Percentiles rank a stretch among this genome's conserved stretches.
Evolutionary conservation across 2,797 vertebrate species (phyloP).

Genomic region (Astyanax mexicanus): DNA sequence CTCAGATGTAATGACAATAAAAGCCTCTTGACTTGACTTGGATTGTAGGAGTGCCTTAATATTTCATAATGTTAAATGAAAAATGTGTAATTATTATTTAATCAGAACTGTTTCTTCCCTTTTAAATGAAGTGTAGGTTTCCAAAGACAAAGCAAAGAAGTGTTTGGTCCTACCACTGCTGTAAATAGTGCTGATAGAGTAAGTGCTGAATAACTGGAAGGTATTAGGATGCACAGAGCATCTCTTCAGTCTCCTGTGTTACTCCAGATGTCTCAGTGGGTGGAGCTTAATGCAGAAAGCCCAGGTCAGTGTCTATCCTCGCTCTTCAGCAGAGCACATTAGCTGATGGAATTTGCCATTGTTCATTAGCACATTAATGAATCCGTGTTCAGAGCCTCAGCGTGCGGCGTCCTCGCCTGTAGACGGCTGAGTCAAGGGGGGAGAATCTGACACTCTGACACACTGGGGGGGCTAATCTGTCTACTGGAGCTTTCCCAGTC

Average conservation of each 20-base stretch:
- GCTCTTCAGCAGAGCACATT: slow-evolving; percentile 37
- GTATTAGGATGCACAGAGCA: neutral
- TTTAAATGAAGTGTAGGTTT: no score
- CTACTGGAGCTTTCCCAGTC: neutral
- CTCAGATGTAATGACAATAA: no score
- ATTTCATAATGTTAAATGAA: no score
- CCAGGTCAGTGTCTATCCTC: slow-evolving; percentile 2
- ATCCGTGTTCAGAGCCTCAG: neutral
- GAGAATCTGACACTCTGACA: slow-evolving; percentile 7
- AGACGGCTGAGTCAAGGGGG: neutral
- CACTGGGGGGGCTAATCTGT: slow-evolving; percentile 12
- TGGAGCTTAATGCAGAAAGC: neutral
- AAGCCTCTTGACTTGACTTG: no score
- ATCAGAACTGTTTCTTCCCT: no score
- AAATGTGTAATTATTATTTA: no score
- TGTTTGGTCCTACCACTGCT: neutral
- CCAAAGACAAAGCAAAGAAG: no score
- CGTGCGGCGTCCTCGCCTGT: neutral
- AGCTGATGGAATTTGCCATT: slow-evolving; percentile 44
- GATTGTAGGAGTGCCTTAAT: no score
- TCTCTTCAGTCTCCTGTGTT: neutral
- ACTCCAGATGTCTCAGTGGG: neutral
- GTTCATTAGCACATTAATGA: slow-evolving; percentile 52
- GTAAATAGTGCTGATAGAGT: neutral
- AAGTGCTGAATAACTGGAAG: neutral